Base-by-base conservation (phyloP, 2,797 vertebrate genomes). In the Helostoma temminkii region DNA sequence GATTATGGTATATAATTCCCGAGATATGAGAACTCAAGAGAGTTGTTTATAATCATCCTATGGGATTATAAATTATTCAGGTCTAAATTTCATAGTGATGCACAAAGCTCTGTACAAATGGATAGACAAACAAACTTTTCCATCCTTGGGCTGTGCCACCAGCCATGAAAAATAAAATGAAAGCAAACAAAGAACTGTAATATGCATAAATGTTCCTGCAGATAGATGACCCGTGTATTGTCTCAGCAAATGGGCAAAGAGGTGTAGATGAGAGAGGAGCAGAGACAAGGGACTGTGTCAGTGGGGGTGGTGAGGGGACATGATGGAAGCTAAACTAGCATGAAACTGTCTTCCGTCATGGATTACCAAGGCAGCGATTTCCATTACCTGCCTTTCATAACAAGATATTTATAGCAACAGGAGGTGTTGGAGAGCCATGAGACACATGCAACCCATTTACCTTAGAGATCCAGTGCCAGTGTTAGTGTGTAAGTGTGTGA, bases 371-470 rank as follows among this genome's bases (percentile, higher is more conserved):
- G 80, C 80, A 55, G 68, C 43, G 77, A 83, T 80, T 90, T 89
- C 91, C 91, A 88, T 93, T 91, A 90, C 90, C 88, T 87, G 84
- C 81, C 83, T 92, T 91, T 93, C 89, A 93, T 88, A 89, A 88
- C 74, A 81, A 82, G 84, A 88, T 91, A 92, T 94, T 92, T 90
- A 91, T 84, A 82, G 86, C 77, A 78, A 83, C 83, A 83, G 82
- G 76, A 68, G 74, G 71, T 84, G 81, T 77, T 63, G 69, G 70
- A 71, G 68, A 81, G 72, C 71, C 78, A 75, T 66, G 71, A 77
- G 79, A 89, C 81, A 90, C 87, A 81, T 85, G 85, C 83, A 79
- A 54, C 68, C 85, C 83, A 87, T 92, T 91, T 89, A 67, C 88
- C 75, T 75, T 74, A 26, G 65, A 80, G 76, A 85, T 71, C 56